These are phyloP conservation scores for Phodopus roborovskii DNA, from an alignment of 2,113 vertebrate species.

Conservation along the genomic window DNA sequence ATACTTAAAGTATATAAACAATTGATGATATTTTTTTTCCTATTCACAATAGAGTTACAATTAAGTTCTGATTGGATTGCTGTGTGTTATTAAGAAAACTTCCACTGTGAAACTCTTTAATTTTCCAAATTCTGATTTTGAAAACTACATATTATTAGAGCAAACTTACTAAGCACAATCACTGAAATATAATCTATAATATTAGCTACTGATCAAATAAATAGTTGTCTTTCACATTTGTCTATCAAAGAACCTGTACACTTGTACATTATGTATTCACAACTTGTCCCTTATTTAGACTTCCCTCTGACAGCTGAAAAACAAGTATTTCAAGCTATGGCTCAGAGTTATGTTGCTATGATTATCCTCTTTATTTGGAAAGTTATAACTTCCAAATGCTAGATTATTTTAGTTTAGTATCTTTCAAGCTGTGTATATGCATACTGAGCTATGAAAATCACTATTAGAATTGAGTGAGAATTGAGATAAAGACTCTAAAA, in stretches of 20 bases:
- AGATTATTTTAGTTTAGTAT: conserved; percentile 30
- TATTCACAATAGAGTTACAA: neutral
- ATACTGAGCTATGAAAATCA: neutral
- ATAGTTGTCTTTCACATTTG: neutral
- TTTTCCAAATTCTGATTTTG: neutral
- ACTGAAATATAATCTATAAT: neutral
- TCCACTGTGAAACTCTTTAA: neutral
- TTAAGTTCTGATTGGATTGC: neutral
- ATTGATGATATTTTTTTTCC: neutral
- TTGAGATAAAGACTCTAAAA: neutral
- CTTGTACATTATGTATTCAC: conserved; percentile 12
- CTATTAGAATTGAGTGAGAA: neutral
- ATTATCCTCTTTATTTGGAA: conserved; percentile 54
- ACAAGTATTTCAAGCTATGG: conserved; percentile 34
- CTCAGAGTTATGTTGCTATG: neutral
- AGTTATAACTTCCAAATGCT: neutral
- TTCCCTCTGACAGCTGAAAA: conserved; percentile 25
- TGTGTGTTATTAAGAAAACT: neutral
- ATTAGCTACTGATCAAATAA: neutral
- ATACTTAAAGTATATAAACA: neutral
- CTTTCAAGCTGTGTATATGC: neutral
- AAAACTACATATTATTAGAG: neutral
- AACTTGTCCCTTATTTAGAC: neutral
- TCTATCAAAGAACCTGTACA: neutral
- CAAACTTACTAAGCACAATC: neutral